Conservation (phyloP, 2,888 invertebrate species). For the Acleris emargana region DNA sequence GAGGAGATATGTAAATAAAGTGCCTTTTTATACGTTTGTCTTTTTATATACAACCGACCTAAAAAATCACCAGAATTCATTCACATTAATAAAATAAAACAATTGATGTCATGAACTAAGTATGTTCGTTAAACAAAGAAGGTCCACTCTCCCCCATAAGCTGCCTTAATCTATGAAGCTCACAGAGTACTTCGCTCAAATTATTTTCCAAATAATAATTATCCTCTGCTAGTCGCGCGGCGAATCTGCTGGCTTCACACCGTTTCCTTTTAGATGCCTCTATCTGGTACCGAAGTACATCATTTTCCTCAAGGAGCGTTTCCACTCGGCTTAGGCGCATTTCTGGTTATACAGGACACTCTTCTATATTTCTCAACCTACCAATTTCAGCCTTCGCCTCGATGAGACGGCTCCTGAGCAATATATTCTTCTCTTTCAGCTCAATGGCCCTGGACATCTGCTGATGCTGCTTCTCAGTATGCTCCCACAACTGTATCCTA, state of each 20-base stretch:
- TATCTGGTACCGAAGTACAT: constrained; percentile 53
- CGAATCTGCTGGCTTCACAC: constrained; percentile 58
- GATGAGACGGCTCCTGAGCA: constrained; percentile 51
- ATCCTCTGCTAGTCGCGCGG: constrained; percentile 58
- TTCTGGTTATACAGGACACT: constrained; percentile 22
- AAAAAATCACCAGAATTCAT: too few species aligned
- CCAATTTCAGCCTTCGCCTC: constrained; percentile 51
- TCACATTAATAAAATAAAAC: too few species aligned
- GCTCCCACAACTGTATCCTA: constrained; percentile 50
- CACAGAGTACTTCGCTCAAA: constrained; percentile 50
- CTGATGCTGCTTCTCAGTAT: constrained; percentile 69
- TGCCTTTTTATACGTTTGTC: too few species aligned
- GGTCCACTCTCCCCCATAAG: constrained; percentile 38
- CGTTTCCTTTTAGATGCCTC: constrained; percentile 53
- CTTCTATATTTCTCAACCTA: constrained; percentile 44
- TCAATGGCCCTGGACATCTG: constrained; percentile 74
- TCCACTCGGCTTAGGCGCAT: constrained; percentile 43
- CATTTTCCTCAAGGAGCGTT: constrained; percentile 55
- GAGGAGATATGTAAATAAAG: too few species aligned
- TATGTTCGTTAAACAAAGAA: too few species aligned
- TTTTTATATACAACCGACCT: too few species aligned
- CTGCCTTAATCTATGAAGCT: constrained; percentile 51
- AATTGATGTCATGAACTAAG: too few species aligned
- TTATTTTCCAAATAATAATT: constrained; percentile 62
- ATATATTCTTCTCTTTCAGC: constrained; percentile 59